A percentile compares a stretch with the other conserved stretches of the same genome.
These are phyloP conservation scores for Grapholita molesta DNA, from an alignment of 1,140 invertebrate species.

Conservation along the genomic window DNA sequence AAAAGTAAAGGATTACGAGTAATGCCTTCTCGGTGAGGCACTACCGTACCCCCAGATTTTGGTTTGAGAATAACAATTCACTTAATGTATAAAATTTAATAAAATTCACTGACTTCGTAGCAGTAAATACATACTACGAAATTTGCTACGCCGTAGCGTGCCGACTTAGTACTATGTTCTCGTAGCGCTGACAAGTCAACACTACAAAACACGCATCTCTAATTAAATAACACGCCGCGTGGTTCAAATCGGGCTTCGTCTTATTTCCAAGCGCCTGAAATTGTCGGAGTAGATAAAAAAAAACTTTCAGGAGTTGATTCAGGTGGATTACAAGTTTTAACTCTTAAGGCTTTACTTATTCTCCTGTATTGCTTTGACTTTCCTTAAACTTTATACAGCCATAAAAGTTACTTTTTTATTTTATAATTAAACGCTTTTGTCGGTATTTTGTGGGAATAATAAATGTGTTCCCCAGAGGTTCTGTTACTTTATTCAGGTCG, in stretches of 20 bases:
- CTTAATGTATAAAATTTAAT: no score
- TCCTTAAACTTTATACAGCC: neutral
- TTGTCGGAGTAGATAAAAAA: constrained; percentile 3
- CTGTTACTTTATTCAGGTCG: constrained; percentile 66
- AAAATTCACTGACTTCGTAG: no score
- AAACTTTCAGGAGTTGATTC: constrained; percentile 13
- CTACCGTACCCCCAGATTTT: no score
- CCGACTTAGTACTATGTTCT: neutral
- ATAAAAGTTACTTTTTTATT: neutral
- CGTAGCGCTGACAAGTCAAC: neutral
- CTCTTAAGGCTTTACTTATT: constrained; percentile 5
- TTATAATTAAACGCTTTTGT: constrained; percentile 24
- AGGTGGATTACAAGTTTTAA: constrained; percentile 12
- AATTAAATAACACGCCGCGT: neutral
- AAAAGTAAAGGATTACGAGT: no score
- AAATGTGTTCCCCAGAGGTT: constrained; percentile 53
- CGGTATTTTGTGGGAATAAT: constrained; percentile 36
- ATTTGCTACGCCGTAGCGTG: constrained; percentile 3
- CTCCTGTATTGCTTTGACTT: constrained; percentile 1
- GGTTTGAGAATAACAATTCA: no score
- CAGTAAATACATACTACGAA: neutral
- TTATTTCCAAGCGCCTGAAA: neutral
- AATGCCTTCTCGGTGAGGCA: no score
- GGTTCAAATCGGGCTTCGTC: neutral
- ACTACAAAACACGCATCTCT: neutral